These are phyloP conservation scores for Pachypeltis micranthus DNA, from an alignment of 1,140 invertebrate species.

Conservation along the genomic window DNA sequence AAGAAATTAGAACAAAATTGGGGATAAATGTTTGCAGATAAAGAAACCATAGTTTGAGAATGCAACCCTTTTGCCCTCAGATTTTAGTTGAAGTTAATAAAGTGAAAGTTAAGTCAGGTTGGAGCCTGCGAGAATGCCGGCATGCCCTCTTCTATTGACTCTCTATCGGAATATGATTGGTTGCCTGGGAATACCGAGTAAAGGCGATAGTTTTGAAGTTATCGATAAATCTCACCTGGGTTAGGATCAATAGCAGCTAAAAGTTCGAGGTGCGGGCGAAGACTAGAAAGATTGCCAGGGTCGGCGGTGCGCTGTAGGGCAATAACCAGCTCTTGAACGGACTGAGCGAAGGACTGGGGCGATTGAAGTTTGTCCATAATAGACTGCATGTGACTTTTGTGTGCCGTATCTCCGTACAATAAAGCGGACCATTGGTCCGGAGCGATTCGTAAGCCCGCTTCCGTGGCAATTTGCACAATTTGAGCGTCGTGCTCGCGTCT, in stretches of 20 bases:
- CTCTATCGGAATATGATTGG: no score
- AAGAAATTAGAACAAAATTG: conserved; percentile 17
- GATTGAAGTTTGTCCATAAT: conserved; percentile 92
- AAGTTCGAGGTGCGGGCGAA: conserved; percentile 68
- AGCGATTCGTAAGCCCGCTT: conserved; percentile 90
- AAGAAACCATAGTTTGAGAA: no score
- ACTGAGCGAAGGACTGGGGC: conserved; percentile 78
- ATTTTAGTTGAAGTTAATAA: no score
- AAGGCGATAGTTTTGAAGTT: no score
- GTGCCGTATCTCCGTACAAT: conserved; percentile 85
- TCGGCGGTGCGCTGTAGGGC: conserved; percentile 83
- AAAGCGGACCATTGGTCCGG: conserved; percentile 97
- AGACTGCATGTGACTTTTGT: conserved; percentile 98
- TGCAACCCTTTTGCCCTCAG: no score
- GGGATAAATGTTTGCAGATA: no score
- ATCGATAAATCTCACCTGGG: no score
- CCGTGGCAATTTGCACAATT: conserved; percentile 93
- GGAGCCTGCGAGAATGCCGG: no score
- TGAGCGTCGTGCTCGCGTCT: conserved; percentile 96
- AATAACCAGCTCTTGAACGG: conserved; percentile 83
- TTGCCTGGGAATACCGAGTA: no score
- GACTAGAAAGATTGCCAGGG: conserved; percentile 65
- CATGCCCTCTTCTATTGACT: no score
- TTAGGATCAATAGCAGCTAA: conserved; percentile 76
- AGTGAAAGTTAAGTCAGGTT: no score